Conservation (phyloP, 2,113 vertebrate species). For the Philantomba maxwellii region DNA sequence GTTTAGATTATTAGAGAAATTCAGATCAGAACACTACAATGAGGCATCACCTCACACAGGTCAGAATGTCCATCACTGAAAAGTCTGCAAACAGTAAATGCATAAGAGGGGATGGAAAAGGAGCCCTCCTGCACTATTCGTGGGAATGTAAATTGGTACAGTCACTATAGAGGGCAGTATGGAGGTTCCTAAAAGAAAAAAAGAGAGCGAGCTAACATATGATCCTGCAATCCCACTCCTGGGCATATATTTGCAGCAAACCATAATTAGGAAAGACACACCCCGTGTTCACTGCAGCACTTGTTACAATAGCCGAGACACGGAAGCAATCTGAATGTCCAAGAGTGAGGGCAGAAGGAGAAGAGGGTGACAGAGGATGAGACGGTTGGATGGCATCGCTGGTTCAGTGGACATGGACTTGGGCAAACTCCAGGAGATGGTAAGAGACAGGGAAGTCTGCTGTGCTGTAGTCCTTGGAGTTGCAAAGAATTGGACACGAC, state of each 20-base stretch:
- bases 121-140: not conserved
- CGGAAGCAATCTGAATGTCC: not conserved
- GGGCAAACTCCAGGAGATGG: not conserved
- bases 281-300: not conserved
- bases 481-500: not conserved
- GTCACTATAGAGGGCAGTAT: not conserved
- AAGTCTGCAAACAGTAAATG: not conserved
- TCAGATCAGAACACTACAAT: not conserved
- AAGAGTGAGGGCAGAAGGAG: not conserved
- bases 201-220: not conserved
- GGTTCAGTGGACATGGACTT: not conserved
- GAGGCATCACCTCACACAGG: not conserved
- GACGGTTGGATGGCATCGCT: not conserved
- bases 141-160: not conserved
- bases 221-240: not conserved
- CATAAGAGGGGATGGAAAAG: not conserved
- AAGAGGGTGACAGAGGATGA: not conserved
- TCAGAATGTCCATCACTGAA: not conserved
- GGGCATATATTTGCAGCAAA: not conserved
- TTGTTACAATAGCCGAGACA: not conserved
- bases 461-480: not conserved
- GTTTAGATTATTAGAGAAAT: not conserved
- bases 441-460: not conserved
- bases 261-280: not conserved
- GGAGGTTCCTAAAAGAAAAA: not conserved